Evolutionary conservation across 2,888 invertebrate species (phyloP), one percentile per base, ranked within the genome.

Genomic region (Sclerodermus sp.): DNA sequence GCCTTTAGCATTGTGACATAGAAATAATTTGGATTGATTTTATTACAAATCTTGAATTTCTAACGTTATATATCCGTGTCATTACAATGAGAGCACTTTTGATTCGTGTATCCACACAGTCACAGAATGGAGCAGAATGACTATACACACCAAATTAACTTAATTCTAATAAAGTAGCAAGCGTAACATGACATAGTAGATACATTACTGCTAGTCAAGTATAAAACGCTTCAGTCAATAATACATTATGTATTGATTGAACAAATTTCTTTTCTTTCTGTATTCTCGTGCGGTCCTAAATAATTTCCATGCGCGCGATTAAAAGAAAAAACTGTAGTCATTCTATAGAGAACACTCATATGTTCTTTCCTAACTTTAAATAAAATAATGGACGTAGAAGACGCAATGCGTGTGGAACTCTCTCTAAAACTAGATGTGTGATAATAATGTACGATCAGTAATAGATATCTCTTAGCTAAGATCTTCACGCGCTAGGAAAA

Each of bases 191-290:
- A 60, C 58, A 38, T 52, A 57, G 49, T 52, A 56, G 51, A 45
- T 52, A 39, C 42, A 58, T 57, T 46, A 60, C 47, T 50, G 52
- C 45, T 55, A 56, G 61, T 64, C 63, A 63, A 50, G 55, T 64
- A 57, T 63, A 61, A 64, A 64, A 64, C 55, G 47, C 47, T 60
- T 39, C 40, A 46, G 47, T 63, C 54, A 55, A 55, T 53, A 55
- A 58, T 60, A 55, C 55, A 54, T 57, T 12, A 4, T 34, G 34
- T 34, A 34, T 34, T 34, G 3, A 34, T 34, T 34, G 34, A 34
- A 34, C 6, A 34, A 34, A 13, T 34, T 34, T 34, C 34, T 34
- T 12, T 8, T 34, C 10, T 34, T 8, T 34, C 13, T 12, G 3
- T 34, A 34, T n/a, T n/a, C n/a, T n/a, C n/a, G 13, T 13, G 34